Evolutionary conservation across 2,113 vertebrate genomes (phyloP).

Genomic region (Orycteropus afer): DNA sequence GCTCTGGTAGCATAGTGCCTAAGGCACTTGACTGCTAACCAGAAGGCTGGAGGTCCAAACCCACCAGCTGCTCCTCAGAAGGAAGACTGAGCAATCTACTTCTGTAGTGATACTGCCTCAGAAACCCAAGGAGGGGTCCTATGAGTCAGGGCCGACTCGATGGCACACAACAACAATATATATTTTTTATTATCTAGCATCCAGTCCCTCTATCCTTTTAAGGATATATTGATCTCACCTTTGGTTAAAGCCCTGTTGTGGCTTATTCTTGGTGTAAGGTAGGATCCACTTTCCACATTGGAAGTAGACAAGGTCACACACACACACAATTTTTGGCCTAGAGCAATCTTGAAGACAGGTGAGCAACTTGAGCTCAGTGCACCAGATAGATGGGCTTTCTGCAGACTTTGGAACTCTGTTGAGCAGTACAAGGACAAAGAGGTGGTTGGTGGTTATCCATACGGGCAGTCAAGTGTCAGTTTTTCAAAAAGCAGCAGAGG

Average conservation of each 20-base stretch:
- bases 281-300: not conserved
- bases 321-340: not conserved
- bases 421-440: not conserved
- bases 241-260: not conserved
- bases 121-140: too few species aligned
- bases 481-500: not conserved
- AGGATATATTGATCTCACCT: not conserved
- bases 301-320: not conserved
- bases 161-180: too few species aligned
- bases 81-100: too few species aligned
- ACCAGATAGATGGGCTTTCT: not conserved
- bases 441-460: not conserved
- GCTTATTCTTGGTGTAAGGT: not conserved
- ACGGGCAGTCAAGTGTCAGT: not conserved
- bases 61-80: too few species aligned
- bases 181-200: not conserved
- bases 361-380: not conserved
- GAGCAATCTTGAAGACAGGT: not conserved
- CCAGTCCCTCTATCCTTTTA: not conserved
- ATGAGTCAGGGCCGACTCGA: too few species aligned
- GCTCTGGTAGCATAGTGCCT: too few species aligned
- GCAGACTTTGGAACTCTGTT: not conserved
- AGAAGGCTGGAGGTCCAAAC: too few species aligned
- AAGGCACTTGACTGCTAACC: too few species aligned
- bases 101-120: too few species aligned